Conservation (phyloP, 2,888 invertebrate genomes). For the Cactoblastis cactorum region DNA sequence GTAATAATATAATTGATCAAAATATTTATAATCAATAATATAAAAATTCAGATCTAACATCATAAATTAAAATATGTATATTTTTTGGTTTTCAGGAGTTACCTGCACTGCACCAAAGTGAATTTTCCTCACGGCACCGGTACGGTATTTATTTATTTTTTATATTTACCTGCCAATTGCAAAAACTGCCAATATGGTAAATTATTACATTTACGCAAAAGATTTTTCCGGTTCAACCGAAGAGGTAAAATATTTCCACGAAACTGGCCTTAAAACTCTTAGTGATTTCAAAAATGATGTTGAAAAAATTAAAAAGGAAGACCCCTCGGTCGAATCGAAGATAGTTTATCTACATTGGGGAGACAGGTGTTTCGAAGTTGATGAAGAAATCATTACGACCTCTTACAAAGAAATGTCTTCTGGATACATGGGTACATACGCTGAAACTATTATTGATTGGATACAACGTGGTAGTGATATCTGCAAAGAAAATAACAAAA, state of each 20-base stretch:
- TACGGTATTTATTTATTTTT: not conserved
- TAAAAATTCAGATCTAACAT: too few relatives aligned
- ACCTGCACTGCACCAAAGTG: too few relatives aligned
- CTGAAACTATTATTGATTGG: constrained; percentile 23
- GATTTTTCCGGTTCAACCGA: constrained; percentile 30
- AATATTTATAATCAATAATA: too few relatives aligned
- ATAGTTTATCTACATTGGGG: constrained; percentile 37
- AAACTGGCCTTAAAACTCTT: constrained; percentile 28
- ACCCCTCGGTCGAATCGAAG: not conserved
- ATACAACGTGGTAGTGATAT: constrained; percentile 17
- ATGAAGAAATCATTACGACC: constrained; percentile 21
- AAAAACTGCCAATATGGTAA: constrained; percentile 15
- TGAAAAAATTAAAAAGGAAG: constrained; percentile 22
- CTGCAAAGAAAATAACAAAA: constrained; percentile 21
- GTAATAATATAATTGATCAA: too few relatives aligned
- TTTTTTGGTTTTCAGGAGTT: too few relatives aligned
- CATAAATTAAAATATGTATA: too few relatives aligned
- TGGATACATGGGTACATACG: constrained; percentile 7
- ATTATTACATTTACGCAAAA: constrained; percentile 22
- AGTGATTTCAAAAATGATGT: constrained; percentile 16
- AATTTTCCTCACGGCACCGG: too few relatives aligned
- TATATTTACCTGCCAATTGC: not conserved
- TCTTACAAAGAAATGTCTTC: not conserved
- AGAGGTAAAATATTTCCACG: constrained; percentile 25
- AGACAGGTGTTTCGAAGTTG: constrained; percentile 26